Base-by-base conservation (phyloP, 1,140 invertebrate genomes). In the Aethina tumida region DNA sequence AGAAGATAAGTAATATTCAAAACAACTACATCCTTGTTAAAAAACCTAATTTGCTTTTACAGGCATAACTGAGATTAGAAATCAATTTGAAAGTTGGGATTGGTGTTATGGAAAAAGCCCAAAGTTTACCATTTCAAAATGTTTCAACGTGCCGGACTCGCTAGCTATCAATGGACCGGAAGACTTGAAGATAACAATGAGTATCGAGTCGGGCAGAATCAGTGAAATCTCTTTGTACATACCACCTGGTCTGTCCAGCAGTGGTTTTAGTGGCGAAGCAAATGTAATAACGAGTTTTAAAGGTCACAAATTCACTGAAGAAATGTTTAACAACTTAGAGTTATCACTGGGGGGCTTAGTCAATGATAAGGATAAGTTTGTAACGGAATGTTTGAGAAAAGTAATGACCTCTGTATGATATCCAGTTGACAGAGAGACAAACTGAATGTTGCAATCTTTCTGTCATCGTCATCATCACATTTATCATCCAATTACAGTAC, bases 101-200 rank as follows among this genome's bases (percentile, higher is more conserved):
- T 95, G 89, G 90, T 74, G 75, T 33, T 91, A 74, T 62, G 91
- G 86, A n/a, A 81, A 77, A 56, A 88, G 89, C 1, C 91, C 91
- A 1, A 75, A 77, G 50, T 96, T 95, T 60, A 75, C 71, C 1
- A 73, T 88, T 19, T 48, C 41, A 13, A 43, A 51, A 17, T 46
- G 47, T 6, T 58, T 62, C 29, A 35, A 38, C 15, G 47, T 60
- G 15, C 55, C 55, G 17, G 39, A 29, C 8, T 12, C 35, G 26
- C 35, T 58, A 13, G 14, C 45, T 6, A 37, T 34, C 9, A n/a
- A 40, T 19, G 41, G 32, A 5, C 27, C 20, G 2, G 46, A 45
- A 9, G 46, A 57, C 13, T 29, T 62, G 4, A 53, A 49, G 22
- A 43, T 62, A 5, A 59, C 47, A n/a, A 50, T 62, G 39, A 24